Evolutionary conservation across 2,888 invertebrate species (phyloP).

Genomic region (Hofmannophila pseudospretella): DNA sequence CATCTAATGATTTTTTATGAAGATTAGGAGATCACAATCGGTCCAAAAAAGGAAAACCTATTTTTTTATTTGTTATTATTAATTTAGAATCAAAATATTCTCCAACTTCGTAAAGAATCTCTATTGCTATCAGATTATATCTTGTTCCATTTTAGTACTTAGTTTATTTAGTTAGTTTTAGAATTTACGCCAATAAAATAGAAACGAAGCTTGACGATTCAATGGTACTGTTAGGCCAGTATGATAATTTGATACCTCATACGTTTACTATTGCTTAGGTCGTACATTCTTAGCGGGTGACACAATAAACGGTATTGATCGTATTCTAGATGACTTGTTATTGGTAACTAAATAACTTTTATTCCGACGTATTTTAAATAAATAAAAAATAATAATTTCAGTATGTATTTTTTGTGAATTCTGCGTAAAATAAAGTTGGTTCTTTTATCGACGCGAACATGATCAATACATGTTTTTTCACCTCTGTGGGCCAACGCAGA

Average conservation of each 20-base stretch:
- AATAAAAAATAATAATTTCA: no score
- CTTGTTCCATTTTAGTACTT: constrained; percentile 31
- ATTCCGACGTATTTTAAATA: no score
- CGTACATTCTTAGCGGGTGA: no score
- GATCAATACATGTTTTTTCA: no score
- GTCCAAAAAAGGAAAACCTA: background rate
- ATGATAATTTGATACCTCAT: constrained; percentile 15
- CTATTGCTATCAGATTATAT: constrained; percentile 2
- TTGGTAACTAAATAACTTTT: no score
- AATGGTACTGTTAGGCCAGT: constrained; percentile 14
- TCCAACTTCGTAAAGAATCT: background rate
- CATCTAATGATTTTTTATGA: constrained; percentile 35
- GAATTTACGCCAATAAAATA: background rate
- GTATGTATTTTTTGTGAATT: no score
- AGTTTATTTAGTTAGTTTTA: constrained; percentile 10
- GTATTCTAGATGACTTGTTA: no score
- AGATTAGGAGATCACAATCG: constrained; percentile 17
- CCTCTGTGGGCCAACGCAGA: no score
- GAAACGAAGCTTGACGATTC: background rate
- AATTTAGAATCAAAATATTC: background rate
- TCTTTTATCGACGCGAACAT: no score
- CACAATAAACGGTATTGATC: no score
- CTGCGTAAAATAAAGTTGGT: no score
- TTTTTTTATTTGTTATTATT: no score
- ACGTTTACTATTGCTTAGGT: constrained; percentile 11